These are phyloP conservation scores for Adela reaumurella DNA, from an alignment of 2,888 invertebrate genomes.

Conservation along the genomic window DNA sequence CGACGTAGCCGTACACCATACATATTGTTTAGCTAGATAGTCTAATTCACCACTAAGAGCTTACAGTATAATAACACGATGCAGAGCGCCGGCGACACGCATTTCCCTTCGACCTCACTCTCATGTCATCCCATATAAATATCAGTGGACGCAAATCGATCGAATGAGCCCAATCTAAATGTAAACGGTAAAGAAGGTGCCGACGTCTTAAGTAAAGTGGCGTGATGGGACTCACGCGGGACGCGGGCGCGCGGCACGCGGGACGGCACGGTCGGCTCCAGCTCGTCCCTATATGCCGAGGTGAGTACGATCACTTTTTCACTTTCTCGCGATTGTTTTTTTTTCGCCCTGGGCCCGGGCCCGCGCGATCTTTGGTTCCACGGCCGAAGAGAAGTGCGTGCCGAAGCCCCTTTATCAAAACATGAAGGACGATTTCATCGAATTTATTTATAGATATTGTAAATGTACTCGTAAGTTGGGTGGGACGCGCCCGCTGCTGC, in stretches of 20 bases:
- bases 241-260: conserved; percentile 25
- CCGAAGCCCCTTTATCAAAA: conserved; percentile 25
- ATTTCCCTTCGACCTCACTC: too few species aligned
- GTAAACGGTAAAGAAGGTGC: neutral
- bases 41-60: conserved; percentile 45
- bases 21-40: conserved; percentile 40
- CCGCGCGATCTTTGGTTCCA: neutral
- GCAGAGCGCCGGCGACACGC: neutral
- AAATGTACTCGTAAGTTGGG: conserved; percentile 44
- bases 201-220: neutral
- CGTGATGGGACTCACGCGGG: conserved; percentile 22
- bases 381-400: conserved; percentile 23
- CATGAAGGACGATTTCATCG: conserved; percentile 51
- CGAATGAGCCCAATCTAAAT: neutral
- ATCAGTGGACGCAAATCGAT: too few species aligned
- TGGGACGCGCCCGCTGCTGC: conserved; percentile 35
- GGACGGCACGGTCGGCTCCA: conserved; percentile 17
- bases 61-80: conserved; percentile 17
- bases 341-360: neutral
- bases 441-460: conserved; percentile 55
- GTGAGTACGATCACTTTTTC: conserved; percentile 26
- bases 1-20: conserved; percentile 14
- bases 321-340: neutral
- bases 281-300: conserved; percentile 17
- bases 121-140: too few species aligned